Evolutionary conservation across 2,113 vertebrate genomes (phyloP), one percentile per base, ranked within the genome.

Genomic region (Thamnophis sirtalis): DNA sequence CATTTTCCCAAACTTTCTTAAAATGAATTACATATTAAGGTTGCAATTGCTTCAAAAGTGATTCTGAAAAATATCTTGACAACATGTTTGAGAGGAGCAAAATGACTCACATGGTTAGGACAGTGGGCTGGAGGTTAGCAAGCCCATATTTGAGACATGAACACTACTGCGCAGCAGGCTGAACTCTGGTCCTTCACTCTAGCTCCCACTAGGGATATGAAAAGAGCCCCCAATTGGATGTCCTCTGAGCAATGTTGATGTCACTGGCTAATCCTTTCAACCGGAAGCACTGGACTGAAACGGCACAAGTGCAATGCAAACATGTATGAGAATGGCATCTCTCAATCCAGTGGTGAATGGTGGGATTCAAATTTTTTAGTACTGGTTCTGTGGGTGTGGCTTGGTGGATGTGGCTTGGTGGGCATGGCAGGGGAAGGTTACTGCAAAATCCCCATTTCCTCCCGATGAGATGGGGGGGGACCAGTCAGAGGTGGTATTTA

Each of bases 141-240:
- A 68, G 4, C 63, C 28, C 63, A 6, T 0, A 5, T 68, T 33
- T 1, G 0, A 26, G 24, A 60, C 9, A 3, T 60, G 58, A 60
- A 24, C 3, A 1, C 24, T 60, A 26, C 9, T 0, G 9, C 10
- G 8, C 1, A 1, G 24, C 3, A 1, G 63, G 63, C 28, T 68
- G 28, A 68, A 4, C 28, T 68, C 63, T 68, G 28, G 28, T 68
- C 63, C 28, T 63, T 15, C 63, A n/a, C 28, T 68, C 63, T n/a
- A 33, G 28, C 28, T 68, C 63, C 28, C n/a, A n/a, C 28, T 15
- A 2, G 13, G 11, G 28, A 33, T 13, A 68, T 68, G 28, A 68
- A 68, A 68, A 4, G 28, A 68, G 5, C 28, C 60, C 60, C 10
- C 63, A 68, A 68, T 2, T 33, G 28, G 26, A 26, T 28, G 26